Evolutionary conservation across 2,113 vertebrate genomes (phyloP), one percentile per base, ranked within the genome.

Genomic region (Mirounga angustirostris): DNA sequence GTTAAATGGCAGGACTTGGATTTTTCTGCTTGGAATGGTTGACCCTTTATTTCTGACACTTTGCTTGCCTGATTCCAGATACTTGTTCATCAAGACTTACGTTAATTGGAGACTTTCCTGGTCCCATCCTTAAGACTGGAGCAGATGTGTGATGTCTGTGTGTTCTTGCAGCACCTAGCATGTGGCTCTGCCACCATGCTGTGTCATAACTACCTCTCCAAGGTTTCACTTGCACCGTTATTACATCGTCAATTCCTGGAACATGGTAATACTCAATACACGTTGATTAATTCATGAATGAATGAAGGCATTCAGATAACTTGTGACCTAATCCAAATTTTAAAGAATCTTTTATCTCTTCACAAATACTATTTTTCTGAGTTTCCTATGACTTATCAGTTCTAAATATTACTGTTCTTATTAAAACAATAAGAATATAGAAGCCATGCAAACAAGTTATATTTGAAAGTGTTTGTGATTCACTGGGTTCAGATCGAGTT

Each of bases 81-180:
- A 6, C 24, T 14, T 67, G 15, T 16, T 58, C 65, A 36, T n/a
- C 14, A 28, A 40, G 13, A 69, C 0, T 8, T 13, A 30, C 0
- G 4, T 30, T 63, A n/a, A 50, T 1, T 36, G 56, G 54, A 67
- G 16, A 46, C 33, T 80, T 54, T 46, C 8, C 36, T 19, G 30
- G 80, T 84, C 28, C 18, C 22, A 65, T 8, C 3, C 12, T 21
- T 43, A 26, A 26, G 10, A 18, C 4, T 9, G 26, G 18, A 84
- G 22, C 22, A 46, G 71, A 74, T 46, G 71, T 74, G 43, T 76
- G 33, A 84, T 0, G 4, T n/a, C 18, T 26, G 2, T 43, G 16
- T n/a, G 7, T 2, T 59, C 3, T 6, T 2, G 3, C 1, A 52
- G 18, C 12, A 43, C 43, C 19, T 36, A 5, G 0, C 13, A 11